These are phyloP conservation scores for Cavia aperea DNA, from an alignment of 2,113 vertebrate species.

Conservation along the genomic window DNA sequence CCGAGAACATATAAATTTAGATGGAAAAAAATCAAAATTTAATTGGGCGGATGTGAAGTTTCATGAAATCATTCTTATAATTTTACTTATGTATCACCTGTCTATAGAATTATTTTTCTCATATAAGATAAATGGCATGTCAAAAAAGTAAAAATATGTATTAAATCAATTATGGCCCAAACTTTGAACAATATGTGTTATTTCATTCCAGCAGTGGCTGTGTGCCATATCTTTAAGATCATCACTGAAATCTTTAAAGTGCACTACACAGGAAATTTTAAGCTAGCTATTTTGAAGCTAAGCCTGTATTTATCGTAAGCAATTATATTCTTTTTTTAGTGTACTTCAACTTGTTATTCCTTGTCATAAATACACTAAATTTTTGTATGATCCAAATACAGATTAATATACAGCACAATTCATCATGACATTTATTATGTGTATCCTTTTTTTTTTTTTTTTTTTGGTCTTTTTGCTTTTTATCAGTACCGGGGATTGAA, in stretches of 20 bases:
- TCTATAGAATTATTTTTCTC: slow-evolving; percentile 37
- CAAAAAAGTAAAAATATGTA: slow-evolving; percentile 38
- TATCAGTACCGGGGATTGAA: too few species aligned
- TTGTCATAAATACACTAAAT: slow-evolving; percentile 43
- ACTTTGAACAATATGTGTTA: slow-evolving; percentile 40
- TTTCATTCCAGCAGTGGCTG: slow-evolving; percentile 37
- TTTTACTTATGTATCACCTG: slow-evolving; percentile 36
- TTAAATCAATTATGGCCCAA: slow-evolving; percentile 33
- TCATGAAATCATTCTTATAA: slow-evolving; percentile 17
- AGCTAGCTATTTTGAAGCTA: slow-evolving; percentile 55
- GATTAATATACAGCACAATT: neutral
- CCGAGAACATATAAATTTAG: slow-evolving; percentile 1
- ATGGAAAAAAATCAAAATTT: neutral
- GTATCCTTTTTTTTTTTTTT: too few species aligned
- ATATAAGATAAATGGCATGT: slow-evolving; percentile 24
- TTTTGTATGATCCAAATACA: slow-evolving; percentile 4
- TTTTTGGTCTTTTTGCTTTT: too few species aligned
- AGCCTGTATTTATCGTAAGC: slow-evolving; percentile 46
- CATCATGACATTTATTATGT: neutral
- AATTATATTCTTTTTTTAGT: slow-evolving; percentile 43
- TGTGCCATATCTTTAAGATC: slow-evolving; percentile 13
- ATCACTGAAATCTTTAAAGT: slow-evolving; percentile 49
- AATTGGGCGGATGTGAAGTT: neutral
- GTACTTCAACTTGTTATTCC: slow-evolving; percentile 47
- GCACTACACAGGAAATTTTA: slow-evolving; percentile 41